These are phyloP conservation scores for Noctua fimbriata DNA, from an alignment of 2,888 invertebrate species.

Conservation along the genomic window DNA sequence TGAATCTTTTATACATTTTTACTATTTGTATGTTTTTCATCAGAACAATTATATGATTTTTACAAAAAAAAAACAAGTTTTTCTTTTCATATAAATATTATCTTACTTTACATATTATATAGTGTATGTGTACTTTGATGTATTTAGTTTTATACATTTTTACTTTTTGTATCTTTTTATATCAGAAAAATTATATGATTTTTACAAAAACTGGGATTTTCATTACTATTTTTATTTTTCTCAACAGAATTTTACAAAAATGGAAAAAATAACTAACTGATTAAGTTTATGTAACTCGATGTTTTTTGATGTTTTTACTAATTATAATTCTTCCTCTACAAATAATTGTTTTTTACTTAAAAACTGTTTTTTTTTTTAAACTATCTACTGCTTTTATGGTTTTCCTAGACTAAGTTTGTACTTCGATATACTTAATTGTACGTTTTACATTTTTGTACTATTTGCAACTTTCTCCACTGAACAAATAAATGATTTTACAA, in stretches of 20 bases:
- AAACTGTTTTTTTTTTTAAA: not conserved
- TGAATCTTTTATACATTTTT: not conserved
- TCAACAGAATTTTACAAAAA: not conserved
- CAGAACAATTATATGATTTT: no score
- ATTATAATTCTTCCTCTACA: not conserved
- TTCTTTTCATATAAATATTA: no score
- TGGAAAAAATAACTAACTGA: no score
- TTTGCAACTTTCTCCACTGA: no score
- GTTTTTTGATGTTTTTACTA: not conserved
- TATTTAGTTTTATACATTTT: not conserved
- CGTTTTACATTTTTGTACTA: no score
- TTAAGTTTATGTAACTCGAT: no score
- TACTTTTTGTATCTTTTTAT: not conserved
- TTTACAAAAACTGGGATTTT: not conserved
- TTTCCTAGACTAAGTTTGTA: not conserved
- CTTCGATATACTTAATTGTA: no score
- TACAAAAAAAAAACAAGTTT: no score
- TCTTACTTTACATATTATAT: no score
- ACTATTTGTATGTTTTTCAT: no score
- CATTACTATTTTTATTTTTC: not conserved
- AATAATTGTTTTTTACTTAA: not conserved
- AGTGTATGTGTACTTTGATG: no score
- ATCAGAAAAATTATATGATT: not conserved
- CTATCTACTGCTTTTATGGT: not conserved
- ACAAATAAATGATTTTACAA: no score